Conservation (phyloP, 2,797 vertebrate genomes). For the Thaleichthys pacificus region DNA sequence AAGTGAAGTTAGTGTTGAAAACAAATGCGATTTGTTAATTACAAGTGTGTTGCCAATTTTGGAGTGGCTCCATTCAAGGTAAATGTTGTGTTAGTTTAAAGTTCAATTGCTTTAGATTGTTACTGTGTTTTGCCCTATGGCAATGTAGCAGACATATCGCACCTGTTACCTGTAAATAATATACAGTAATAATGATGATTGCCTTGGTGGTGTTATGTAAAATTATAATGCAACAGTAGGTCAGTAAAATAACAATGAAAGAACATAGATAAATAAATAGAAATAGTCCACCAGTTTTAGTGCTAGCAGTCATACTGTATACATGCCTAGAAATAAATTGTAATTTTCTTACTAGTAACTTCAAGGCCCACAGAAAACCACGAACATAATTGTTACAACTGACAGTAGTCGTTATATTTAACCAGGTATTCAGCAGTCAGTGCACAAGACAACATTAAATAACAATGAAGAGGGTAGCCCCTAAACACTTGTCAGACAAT, state of each 20-base stretch:
- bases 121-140: not conserved
- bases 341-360: conserved; percentile 29
- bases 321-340: conserved; percentile 20
- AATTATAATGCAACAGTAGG: not conserved
- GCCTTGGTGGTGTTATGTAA: not conserved
- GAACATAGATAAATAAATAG: conserved; percentile 1
- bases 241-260: conserved; percentile 4
- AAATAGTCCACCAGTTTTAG: conserved; percentile 20
- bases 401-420: conserved; percentile 8
- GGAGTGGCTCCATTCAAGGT: not conserved
- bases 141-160: no score
- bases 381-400: not conserved
- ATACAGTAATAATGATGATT: not conserved
- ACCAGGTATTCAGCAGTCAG: conserved; percentile 12
- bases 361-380: not conserved
- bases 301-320: conserved; percentile 23
- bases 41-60: not conserved
- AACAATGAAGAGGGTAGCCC: not conserved
- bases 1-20: not conserved
- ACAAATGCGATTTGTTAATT: not conserved
- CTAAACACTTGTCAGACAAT: conserved; percentile 2
- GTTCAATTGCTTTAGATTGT: not conserved
- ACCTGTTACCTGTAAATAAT: not conserved
- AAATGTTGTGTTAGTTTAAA: not conserved
- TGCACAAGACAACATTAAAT: conserved; percentile 9